Percentiles rank a stretch among this genome's conserved stretches.
These are phyloP conservation scores for Acleris sparsana DNA, from an alignment of 2,888 invertebrate species.

Conservation along the genomic window DNA sequence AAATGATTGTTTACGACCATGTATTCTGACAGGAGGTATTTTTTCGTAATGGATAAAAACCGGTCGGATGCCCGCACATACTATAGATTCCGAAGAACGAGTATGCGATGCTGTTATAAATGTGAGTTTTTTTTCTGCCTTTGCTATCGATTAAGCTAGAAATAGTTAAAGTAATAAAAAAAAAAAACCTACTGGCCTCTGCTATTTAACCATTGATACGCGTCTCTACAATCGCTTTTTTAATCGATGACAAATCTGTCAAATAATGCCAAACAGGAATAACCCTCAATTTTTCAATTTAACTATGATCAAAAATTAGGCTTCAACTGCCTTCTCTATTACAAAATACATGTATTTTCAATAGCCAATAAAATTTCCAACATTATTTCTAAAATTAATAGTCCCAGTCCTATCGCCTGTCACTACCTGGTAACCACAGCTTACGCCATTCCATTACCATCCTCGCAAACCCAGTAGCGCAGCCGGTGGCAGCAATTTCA, in stretches of 20 bases:
- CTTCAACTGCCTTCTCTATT: too few relatives aligned
- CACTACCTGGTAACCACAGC: conserved; percentile 10
- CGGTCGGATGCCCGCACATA: conserved; percentile 28
- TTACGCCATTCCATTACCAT: conserved; percentile 12
- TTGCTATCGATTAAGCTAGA: conserved; percentile 21
- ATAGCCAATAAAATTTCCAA: too few relatives aligned
- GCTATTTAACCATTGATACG: neutral
- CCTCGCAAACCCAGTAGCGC: conserved; percentile 44
- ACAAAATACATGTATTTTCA: too few relatives aligned
- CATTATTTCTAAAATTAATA: neutral
- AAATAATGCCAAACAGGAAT: too few relatives aligned
- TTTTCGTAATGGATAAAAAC: conserved; percentile 31
- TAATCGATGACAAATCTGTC: too few relatives aligned
- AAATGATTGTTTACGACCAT: conserved; percentile 37
- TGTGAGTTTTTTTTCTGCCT: conserved; percentile 29
- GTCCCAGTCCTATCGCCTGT: neutral
- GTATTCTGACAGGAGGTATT: conserved; percentile 31
- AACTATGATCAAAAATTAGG: too few relatives aligned
- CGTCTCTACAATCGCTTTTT: too few relatives aligned
- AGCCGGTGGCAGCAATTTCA: conserved; percentile 39
- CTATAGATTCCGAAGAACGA: conserved; percentile 27
- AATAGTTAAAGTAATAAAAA: conserved; percentile 4
- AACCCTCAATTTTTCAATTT: too few relatives aligned
- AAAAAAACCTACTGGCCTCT: neutral
- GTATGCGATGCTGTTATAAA: conserved; percentile 34